Base-by-base conservation (phyloP, 2,113 vertebrate genomes). In the Prinia subflava region DNA sequence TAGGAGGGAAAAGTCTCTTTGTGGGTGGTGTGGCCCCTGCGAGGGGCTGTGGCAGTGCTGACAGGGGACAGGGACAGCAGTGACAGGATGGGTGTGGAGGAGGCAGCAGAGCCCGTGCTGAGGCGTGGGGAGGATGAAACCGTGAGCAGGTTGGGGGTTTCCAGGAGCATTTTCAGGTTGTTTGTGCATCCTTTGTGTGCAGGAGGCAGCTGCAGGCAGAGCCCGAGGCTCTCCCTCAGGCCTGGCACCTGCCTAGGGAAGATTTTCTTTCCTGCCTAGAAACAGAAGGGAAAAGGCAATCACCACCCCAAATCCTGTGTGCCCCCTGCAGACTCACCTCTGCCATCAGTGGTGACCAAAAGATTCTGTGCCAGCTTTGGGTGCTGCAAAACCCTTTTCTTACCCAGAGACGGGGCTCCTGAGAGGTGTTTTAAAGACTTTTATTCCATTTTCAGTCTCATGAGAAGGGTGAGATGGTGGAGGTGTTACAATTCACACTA, bases 61-160 rank as follows among this genome's bases (percentile, higher is more conserved):
- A 1, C 16, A 4, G 60, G 18, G 49, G 64, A n/a, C 20, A 37
- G 42, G 3, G n/a, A 13, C 10, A 39, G 5, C 0, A 2, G 46
- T 5, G 64, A 31, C 18, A 13, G 2, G 3, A 3, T 1, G 8
- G 31, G 21, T 13, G 41, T 23, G 60, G 10, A 14, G 53, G 63
- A 22, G 42, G 49, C 39, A 73, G 53, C 15, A 33, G 13, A 0
- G 2, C 4, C 50, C 2, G 6, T 7, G 44, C 52, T 7, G 68
- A 28, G 71, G 9, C 6, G 24, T 12, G 37, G 33, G 20, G 56
- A 85, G 65, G 59, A 75, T 57, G 67, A 18, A 41, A 7, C 30
- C 46, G 1, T 4, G 33, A 47, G 31, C 44, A 50, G 35, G 7
- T 21, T 15, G 64, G 62, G 44, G 7, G 25, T 83, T 85, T 37